Evolutionary conservation across 2,888 invertebrate species (phyloP).

Genomic region (Ceramica pisi): DNA sequence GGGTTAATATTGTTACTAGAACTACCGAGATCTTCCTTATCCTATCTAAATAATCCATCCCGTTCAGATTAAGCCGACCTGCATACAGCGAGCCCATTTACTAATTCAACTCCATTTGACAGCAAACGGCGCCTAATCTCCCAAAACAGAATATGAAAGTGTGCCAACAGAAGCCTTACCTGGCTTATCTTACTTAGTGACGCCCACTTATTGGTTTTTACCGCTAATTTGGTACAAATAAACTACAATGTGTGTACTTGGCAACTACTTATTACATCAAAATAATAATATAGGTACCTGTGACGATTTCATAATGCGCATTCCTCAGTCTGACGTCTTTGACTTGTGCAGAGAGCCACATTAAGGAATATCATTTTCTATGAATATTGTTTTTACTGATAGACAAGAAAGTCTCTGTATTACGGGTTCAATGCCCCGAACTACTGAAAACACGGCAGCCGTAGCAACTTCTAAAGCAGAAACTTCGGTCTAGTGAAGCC

Average conservation of each 20-base stretch:
- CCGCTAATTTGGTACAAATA: slow-evolving; percentile 42
- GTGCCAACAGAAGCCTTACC: slow-evolving; percentile 63
- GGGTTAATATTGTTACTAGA: slow-evolving; percentile 5
- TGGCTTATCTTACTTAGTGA: slow-evolving; percentile 48
- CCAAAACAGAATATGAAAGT: slow-evolving; percentile 46
- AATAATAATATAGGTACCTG: no score
- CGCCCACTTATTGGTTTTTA: slow-evolving; percentile 61
- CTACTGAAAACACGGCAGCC: background rate
- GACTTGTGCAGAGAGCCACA: background rate
- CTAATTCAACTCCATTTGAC: slow-evolving; percentile 39
- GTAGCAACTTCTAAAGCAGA: background rate
- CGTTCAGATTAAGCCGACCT: background rate
- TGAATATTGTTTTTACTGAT: background rate
- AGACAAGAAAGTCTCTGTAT: background rate
- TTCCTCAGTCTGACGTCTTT: background rate
- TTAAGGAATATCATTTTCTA: background rate
- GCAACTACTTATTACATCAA: slow-evolving; percentile 5
- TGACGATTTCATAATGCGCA: background rate
- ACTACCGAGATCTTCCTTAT: background rate
- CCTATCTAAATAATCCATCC: background rate
- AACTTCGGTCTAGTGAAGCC: background rate
- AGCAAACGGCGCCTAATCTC: slow-evolving; percentile 34
- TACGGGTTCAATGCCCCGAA: background rate
- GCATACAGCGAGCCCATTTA: slow-evolving; percentile 17
- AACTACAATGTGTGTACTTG: background rate